Base-by-base conservation (phyloP, 2,113 vertebrate species). In the Mirza zaza region DNA sequence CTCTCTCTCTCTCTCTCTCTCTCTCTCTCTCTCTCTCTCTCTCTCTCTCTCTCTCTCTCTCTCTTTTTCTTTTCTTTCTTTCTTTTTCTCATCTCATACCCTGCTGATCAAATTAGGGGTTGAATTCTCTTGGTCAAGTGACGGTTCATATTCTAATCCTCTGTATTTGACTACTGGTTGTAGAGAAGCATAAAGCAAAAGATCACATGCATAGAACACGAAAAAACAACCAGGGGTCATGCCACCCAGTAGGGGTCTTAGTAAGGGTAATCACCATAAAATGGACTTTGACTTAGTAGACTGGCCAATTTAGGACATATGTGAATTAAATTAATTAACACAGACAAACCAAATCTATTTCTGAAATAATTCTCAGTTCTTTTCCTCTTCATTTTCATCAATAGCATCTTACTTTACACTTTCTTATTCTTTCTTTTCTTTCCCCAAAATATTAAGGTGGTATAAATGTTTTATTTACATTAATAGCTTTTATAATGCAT, bases 311-410 rank as follows among this genome's bases (percentile, higher is more conserved):
- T n/a, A 80, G 10, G 11, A 80, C 8, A 80, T 14, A 23, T 70
- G 18, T 45, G 39, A 73, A 57, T 57, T 29, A 70, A 79, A 36
- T 61, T 32, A 70, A 61, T 71, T 61, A 61, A 71, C 29, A 79
- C 8, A 80, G 23, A 75, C n/a, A 71, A 48, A 34, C 9, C 11
- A 70, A 59, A 48, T 50, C 5, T 71, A 36, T 70, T 70, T 61
- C 8, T 61, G 15, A 88, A 87, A 68, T 15, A 3, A 71, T 71
- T 87, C 45, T 85, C 45, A 42, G 27, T 50, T 57, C 25, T 34
- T 80, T 59, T 39, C 15, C 12, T 71, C 42, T 87, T 93, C 27
- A 18, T 88, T 88, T 57, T 61, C 34, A 63, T 88, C 34, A 81
- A 59, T 20, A 52, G 45, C 36, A 15, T 50, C 39, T 71, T 36